phyloP scores from a whole-genome alignment of 2,113 vertebrate genomes.

The Trinectes maculatus region DNA sequence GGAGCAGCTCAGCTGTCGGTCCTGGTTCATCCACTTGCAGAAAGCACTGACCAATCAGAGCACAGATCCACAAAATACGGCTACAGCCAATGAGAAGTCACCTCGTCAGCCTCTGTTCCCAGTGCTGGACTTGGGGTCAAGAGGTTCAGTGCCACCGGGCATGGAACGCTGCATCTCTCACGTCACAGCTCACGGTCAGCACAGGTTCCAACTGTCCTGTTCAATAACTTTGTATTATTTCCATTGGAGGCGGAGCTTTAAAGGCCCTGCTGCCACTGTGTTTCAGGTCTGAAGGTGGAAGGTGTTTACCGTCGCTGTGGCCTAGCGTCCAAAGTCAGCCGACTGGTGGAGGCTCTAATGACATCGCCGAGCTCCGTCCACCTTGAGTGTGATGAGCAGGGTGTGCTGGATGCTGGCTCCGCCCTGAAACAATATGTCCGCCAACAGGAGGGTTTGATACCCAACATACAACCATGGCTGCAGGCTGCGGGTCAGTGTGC shows the following conservation, averaged over 20 bases:
- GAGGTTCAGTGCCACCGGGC: constrained; percentile 55
- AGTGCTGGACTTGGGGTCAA: not conserved
- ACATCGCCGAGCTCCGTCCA: constrained; percentile 58
- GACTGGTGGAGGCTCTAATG: constrained; percentile 70
- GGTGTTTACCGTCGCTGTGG: constrained; percentile 83
- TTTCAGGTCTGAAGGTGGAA: constrained; percentile 80
- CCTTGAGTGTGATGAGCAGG: constrained; percentile 72
- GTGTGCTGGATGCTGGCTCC: constrained; percentile 68
- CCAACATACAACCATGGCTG: constrained; percentile 60
- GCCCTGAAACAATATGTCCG: constrained; percentile 80
- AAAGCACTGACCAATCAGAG: constrained; percentile 39
- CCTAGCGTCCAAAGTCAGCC: constrained; percentile 59
- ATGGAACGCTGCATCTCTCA: constrained; percentile 80
- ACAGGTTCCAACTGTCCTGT: no score
- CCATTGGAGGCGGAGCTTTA: no score
- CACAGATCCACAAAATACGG: not conserved
- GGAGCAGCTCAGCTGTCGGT: constrained; percentile 65
- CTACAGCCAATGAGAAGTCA: constrained; percentile 15
- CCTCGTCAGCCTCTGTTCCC: constrained; percentile 42
- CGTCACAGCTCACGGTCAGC: constrained; percentile 74
- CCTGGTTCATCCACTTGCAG: constrained; percentile 71
- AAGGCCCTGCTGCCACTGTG: no score
- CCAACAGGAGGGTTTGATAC: constrained; percentile 64
- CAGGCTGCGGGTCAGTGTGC: constrained; percentile 69
- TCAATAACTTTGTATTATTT: no score